Base-by-base conservation (phyloP, 64 coral and sea anemone genomes). In the Astreopora myriophthalma region DNA sequence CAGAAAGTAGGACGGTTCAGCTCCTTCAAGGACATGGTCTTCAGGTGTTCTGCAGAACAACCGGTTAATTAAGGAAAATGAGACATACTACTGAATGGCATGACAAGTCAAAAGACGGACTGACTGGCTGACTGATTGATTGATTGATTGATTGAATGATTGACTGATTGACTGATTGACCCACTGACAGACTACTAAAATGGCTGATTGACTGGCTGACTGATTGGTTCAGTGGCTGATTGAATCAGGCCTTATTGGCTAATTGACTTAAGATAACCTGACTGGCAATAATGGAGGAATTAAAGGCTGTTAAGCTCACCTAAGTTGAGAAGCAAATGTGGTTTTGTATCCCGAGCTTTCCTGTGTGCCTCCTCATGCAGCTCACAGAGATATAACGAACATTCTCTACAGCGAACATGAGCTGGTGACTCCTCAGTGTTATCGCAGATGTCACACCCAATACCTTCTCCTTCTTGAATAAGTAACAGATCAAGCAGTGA, bases 401-500 rank as follows among this genome's bases (percentile, higher is more conserved):
- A 90, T 30, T 94, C 92, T 16, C 68, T 51, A 60, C 92, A 94
- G n/a, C 92, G 67, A 6, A 46, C 75, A 20, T 73, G 62, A 66
- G 87, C 92, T 22, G 38, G 36, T 0, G 87, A 52, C 16, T 58
- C 69, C 69, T 83, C 78, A 28, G 62, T 83, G 20, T 48, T 67
- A 36, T 90, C 92, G 57, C 92, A 94, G 14, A 94, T 49, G 71
- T 94, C 92, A 64, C 92, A 94, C 27, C 40, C 31, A 34, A 94
- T 29, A 32, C 19, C 14, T 17, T 85, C 66, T 2, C 86, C 92
- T 62, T 79, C 39, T 30, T 89, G 92, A 61, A 94, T 62, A 2
- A 72, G 63, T 68, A 94, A 23, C 34, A 89, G n/a, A 48, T 94
- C 92, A 14, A 89, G 87, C 35, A 87, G 71, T 6, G 92, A 76